These are phyloP conservation scores for Pygocentrus nattereri DNA, from an alignment of 2,797 vertebrate species.

Conservation along the genomic window DNA sequence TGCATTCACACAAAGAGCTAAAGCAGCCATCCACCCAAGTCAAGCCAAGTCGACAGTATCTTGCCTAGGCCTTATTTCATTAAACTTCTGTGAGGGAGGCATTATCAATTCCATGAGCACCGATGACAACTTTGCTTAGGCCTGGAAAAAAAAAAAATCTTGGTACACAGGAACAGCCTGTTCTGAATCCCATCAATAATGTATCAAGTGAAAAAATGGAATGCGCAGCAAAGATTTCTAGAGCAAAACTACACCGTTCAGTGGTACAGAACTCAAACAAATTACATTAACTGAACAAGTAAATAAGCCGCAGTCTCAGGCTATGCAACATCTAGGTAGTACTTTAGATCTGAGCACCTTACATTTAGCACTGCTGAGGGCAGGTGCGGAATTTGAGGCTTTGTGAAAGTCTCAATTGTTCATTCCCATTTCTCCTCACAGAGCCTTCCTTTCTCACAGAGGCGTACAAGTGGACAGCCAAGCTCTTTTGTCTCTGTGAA, in stretches of 20 bases:
- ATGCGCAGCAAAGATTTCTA: neutral
- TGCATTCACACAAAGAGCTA: neutral
- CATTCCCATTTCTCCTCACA: constrained; percentile 11
- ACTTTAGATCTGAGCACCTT: neutral
- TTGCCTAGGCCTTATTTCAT: neutral
- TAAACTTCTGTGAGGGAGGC: neutral
- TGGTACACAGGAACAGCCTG: neutral
- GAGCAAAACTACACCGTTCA: neutral
- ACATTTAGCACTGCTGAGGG: neutral
- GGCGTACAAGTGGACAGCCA: constrained; percentile 42
- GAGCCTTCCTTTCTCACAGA: constrained; percentile 50
- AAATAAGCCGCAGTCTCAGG: neutral
- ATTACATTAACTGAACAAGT: no score
- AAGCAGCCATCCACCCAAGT: neutral
- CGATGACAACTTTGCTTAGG: neutral
- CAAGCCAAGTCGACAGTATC: neutral
- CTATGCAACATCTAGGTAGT: neutral
- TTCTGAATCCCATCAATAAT: neutral
- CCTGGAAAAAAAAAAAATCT: neutral
- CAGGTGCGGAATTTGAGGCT: constrained; percentile 37
- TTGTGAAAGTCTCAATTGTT: constrained; percentile 39
- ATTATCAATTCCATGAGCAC: neutral
- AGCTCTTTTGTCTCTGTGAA: constrained; percentile 55
- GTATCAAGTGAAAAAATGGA: neutral
- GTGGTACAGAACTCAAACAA: neutral